Conservation (phyloP, 2,888 invertebrate genomes). For the Aphodius sticticus region DNA sequence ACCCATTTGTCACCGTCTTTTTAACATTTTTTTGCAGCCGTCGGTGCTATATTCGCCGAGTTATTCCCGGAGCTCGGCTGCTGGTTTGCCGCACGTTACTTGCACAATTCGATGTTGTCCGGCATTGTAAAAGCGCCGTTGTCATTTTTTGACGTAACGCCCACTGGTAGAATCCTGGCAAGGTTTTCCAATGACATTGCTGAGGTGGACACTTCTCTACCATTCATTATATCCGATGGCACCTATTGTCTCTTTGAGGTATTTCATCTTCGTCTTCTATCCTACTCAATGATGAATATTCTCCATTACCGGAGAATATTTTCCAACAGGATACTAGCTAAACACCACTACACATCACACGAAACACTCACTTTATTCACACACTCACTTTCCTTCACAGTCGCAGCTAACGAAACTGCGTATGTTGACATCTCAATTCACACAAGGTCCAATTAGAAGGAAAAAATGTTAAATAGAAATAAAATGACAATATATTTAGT, state of each 20-base stretch:
- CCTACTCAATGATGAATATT: neutral
- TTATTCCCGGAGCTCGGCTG: conserved; percentile 65
- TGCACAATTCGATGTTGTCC: conserved; percentile 68
- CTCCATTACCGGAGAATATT: neutral
- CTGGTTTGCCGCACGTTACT: conserved; percentile 69
- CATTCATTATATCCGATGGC: conserved; percentile 71
- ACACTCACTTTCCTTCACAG: no score
- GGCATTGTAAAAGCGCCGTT: conserved; percentile 74
- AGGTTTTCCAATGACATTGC: conserved; percentile 81
- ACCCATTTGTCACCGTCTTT: conserved; percentile 46
- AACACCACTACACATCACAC: no score
- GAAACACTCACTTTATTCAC: no score
- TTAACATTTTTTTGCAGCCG: conserved; percentile 61
- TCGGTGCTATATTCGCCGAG: conserved; percentile 63
- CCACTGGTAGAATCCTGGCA: conserved; percentile 76
- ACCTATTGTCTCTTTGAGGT: conserved; percentile 79
- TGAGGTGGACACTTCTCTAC: conserved; percentile 74
- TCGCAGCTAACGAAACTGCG: no score
- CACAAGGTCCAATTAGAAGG: no score
- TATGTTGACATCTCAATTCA: no score
- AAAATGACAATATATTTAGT: no score
- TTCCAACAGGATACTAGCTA: neutral
- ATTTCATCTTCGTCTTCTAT: conserved; percentile 47
- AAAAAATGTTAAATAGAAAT: no score
- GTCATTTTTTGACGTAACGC: conserved; percentile 82